Evolutionary conservation across 2,888 invertebrate species (phyloP).

Genomic region (Gastrophysa polygoni): DNA sequence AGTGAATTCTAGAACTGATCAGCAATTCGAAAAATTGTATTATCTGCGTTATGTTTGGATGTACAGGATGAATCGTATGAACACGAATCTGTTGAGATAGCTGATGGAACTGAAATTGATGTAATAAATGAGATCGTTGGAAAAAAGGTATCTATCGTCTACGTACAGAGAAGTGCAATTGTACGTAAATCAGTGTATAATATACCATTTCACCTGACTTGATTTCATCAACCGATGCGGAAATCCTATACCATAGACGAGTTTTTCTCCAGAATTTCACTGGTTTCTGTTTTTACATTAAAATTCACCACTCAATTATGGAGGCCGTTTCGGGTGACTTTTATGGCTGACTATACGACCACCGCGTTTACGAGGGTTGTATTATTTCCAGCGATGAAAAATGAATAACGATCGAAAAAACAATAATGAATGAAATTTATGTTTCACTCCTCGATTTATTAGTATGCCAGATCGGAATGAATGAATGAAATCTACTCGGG

Average conservation of each 20-base stretch:
- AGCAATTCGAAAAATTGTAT: no score
- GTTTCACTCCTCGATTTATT: not conserved
- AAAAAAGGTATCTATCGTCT: no score
- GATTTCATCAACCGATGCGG: not conserved
- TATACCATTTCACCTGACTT: no score
- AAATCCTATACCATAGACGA: not conserved
- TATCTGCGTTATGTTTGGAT: no score
- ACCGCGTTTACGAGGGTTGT: not conserved
- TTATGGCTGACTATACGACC: not conserved
- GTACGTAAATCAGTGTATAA: no score
- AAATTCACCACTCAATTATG: slow-evolving; percentile 11
- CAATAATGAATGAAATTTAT: not conserved
- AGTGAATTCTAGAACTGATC: no score
- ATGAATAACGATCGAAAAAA: not conserved
- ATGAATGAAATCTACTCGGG: no score
- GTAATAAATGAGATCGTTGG: no score
- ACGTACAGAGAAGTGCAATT: no score
- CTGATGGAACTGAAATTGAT: no score
- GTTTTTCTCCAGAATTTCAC: not conserved
- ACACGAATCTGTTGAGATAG: no score
- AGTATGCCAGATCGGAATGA: not conserved
- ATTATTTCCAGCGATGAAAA: not conserved
- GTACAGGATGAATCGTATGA: no score
- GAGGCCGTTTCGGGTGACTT: not conserved
- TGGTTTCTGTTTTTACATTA: slow-evolving; percentile 10